These are phyloP conservation scores for Sitta europaea DNA, from an alignment of 2,113 vertebrate species.

Conservation along the genomic window DNA sequence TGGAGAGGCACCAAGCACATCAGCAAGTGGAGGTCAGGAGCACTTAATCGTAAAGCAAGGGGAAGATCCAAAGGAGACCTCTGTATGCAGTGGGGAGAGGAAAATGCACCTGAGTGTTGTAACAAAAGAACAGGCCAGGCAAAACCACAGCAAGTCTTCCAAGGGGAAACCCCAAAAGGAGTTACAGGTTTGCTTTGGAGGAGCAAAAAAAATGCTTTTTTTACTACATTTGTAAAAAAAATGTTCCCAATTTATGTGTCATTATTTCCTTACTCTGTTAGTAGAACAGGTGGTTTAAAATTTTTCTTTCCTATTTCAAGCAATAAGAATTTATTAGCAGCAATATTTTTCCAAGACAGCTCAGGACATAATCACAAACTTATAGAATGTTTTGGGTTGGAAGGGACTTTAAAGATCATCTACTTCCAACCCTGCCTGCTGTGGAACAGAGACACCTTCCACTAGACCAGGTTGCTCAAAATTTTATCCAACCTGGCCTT, in stretches of 20 bases:
- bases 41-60: neutral
- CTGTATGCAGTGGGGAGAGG: rapidly evolving
- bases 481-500: neutral
- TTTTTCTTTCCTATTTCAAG: neutral
- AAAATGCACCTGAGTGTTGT: neutral
- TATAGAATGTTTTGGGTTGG: neutral
- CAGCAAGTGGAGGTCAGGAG: neutral
- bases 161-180: too few species aligned
- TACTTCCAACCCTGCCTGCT: neutral
- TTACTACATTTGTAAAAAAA: neutral
- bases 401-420: neutral
- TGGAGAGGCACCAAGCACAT: neutral
- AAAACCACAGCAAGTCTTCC: neutral
- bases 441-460: neutral
- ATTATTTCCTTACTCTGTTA: neutral
- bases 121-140: neutral
- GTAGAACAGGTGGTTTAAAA: neutral
- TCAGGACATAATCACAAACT: neutral
- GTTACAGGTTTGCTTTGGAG: rapidly evolving
- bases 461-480: neutral
- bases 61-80: neutral
- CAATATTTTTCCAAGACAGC: neutral
- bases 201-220: too few species aligned
- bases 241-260: neutral
- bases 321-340: neutral